phyloP scores from a whole-genome alignment of 2,797 vertebrate genomes.

The Manis crassicaudata region DNA sequence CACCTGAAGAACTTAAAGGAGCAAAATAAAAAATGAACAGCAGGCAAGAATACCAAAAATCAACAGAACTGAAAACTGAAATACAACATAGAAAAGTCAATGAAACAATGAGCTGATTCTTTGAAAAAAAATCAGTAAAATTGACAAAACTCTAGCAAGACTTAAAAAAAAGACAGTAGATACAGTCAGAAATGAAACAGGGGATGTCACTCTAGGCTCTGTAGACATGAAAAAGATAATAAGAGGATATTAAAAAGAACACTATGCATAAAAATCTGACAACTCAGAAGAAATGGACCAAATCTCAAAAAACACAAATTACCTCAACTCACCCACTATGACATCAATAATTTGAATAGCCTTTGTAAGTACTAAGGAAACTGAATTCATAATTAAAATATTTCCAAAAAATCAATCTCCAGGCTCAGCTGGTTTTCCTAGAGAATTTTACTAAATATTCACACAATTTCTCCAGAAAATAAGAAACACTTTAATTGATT shows the following conservation, averaged over 20 bases:
- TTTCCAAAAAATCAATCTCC: neutral
- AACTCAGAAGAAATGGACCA: neutral
- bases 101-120: neutral
- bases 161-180: neutral
- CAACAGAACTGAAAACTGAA: neutral
- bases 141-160: neutral
- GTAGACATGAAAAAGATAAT: neutral
- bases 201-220: neutral
- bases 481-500: neutral
- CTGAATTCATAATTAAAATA: neutral
- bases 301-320: neutral
- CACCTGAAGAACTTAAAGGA: neutral
- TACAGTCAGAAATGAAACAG: neutral
- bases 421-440: neutral
- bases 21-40: neutral
- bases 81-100: neutral
- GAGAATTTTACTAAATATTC: neutral
- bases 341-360: neutral
- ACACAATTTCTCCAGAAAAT: neutral
- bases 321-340: neutral
- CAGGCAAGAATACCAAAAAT: neutral
- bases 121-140: conserved; percentile 19
- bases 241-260: neutral
- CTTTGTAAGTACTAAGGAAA: neutral
- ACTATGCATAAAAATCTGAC: neutral